Evolutionary conservation across 2,113 vertebrate genomes (phyloP).

Genomic region (Excalfactoria chinensis): DNA sequence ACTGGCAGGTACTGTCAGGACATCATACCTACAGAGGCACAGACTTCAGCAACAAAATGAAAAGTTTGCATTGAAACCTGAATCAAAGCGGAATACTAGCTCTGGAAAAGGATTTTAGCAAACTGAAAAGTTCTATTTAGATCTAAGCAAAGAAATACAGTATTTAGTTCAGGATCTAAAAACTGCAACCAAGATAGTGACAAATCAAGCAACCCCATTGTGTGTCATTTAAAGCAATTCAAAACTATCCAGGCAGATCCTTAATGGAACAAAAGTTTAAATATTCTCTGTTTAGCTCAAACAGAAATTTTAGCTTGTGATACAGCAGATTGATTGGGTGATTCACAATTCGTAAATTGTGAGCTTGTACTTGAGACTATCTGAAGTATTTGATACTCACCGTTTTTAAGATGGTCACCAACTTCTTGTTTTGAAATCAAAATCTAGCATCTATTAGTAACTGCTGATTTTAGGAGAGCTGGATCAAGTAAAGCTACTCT

Average conservation of each 20-base stretch:
- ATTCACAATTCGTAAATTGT: neutral
- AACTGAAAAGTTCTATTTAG: neutral
- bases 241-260: neutral
- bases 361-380: neutral
- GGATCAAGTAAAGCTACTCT: neutral
- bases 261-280: conserved; percentile 23
- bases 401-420: neutral
- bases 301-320: neutral
- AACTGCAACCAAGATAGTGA: neutral
- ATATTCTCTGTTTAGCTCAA: conserved; percentile 8
- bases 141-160: neutral
- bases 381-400: neutral
- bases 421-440: neutral
- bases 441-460: neutral
- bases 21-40: rapidly evolving
- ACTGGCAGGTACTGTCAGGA: neutral
- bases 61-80: neutral
- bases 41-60: neutral
- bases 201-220: neutral
- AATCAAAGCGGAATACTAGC: neutral
- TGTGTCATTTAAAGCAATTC: neutral
- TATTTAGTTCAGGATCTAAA: neutral
- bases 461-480: neutral
- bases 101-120: neutral
- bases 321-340: neutral